Evolutionary conservation across 2,797 vertebrate species (phyloP).

Genomic region (Morus bassanus): DNA sequence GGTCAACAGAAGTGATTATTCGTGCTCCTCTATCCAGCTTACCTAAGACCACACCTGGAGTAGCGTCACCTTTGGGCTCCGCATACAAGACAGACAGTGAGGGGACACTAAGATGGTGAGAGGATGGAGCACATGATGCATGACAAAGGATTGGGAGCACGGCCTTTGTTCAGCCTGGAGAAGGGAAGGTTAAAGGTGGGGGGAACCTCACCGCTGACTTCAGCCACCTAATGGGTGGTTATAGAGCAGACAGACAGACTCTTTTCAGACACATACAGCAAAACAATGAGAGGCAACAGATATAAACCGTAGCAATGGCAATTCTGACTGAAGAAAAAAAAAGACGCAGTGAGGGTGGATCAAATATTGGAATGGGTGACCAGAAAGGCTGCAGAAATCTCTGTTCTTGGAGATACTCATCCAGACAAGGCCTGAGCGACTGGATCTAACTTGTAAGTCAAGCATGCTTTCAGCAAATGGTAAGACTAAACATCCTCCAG

Average conservation of each 20-base stretch:
- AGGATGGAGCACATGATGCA: not conserved
- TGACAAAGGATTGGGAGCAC: not conserved
- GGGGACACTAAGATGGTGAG: not conserved
- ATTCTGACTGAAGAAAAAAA: not conserved
- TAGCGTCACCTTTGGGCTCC: not conserved
- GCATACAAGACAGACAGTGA: not conserved
- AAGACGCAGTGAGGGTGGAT: not conserved
- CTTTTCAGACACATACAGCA: not conserved
- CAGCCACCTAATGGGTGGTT: not conserved
- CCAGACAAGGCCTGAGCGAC: not conserved
- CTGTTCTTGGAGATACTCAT: not conserved
- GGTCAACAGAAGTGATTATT: not conserved
- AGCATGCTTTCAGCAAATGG: not conserved
- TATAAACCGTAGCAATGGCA: not conserved
- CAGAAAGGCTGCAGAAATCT: not conserved
- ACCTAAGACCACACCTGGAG: not conserved
- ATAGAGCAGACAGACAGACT: not conserved
- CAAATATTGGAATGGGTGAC: not conserved
- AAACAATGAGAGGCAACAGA: not conserved
- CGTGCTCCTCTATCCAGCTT: not conserved
- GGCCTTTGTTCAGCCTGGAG: not conserved
- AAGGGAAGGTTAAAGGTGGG: not conserved
- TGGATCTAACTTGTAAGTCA: not conserved
- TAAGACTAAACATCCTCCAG: not conserved
- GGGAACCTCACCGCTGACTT: not conserved